Evolutionary conservation across 2,888 invertebrate species (phyloP).

Genomic region (Scaptomyza caliginosa): DNA sequence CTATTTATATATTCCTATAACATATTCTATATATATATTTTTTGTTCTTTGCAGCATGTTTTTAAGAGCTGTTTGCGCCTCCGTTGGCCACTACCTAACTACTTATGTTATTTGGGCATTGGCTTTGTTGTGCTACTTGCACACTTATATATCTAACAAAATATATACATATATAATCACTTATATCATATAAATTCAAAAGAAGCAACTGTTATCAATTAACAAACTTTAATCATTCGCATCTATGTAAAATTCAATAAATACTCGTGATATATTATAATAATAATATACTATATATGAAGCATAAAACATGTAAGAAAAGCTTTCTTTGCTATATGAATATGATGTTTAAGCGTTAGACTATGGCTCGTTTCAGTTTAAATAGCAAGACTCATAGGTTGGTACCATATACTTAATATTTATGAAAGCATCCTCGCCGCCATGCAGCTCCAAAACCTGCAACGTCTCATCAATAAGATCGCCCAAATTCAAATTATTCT

Average conservation of each 20-base stretch:
- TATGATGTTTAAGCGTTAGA: neutral
- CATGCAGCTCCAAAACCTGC: conserved; percentile 94
- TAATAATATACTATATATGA: conserved; percentile 42
- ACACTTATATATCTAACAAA: conserved; percentile 5
- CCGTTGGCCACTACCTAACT: conserved; percentile 22
- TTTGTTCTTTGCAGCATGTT: conserved; percentile 12
- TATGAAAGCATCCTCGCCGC: conserved; percentile 98
- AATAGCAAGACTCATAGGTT: conserved; percentile 96
- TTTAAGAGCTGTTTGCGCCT: conserved; percentile 38
- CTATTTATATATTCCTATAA: neutral
- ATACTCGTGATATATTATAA: conserved; percentile 61
- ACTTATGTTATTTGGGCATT: conserved; percentile 21
- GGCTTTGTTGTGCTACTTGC: conserved; percentile 30
- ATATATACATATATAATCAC: conserved; percentile 28
- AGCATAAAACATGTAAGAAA: conserved; percentile 37
- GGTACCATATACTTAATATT: conserved; percentile 99
- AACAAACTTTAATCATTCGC: conserved; percentile 51
- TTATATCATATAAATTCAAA: conserved; percentile 16
- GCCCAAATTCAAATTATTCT: conserved; percentile 93
- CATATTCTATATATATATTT: neutral
- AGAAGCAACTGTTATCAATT: conserved; percentile 10
- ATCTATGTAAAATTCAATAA: conserved; percentile 75
- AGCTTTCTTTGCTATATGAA: conserved; percentile 3
- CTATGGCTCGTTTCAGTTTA: conserved; percentile 86
- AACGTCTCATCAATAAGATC: conserved; percentile 97